phyloP scores from a whole-genome alignment of 2,113 vertebrate genomes.

The Nibea albiflora region DNA sequence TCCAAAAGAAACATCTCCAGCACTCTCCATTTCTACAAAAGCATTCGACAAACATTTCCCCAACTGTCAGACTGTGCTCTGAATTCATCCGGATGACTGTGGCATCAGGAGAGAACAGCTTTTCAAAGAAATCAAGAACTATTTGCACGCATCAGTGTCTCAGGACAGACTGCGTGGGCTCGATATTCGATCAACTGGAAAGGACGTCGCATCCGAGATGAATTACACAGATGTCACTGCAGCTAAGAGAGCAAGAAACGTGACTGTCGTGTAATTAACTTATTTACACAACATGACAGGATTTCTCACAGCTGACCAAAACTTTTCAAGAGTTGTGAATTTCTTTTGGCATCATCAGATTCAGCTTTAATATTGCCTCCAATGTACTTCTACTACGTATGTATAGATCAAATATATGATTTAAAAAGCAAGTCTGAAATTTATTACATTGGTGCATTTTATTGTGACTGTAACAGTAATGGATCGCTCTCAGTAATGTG shows the following conservation, averaged over 20 bases:
- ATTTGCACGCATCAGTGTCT: slow-evolving; percentile 1
- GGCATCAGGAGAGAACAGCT: slow-evolving; percentile 27
- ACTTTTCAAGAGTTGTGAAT: too few relatives aligned
- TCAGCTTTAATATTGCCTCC: too few relatives aligned
- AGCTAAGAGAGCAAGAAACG: slow-evolving; percentile 24
- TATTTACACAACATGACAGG: background rate
- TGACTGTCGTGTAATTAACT: background rate
- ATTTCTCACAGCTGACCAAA: background rate
- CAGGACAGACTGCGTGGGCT: slow-evolving; percentile 11
- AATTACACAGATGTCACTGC: slow-evolving; percentile 4
- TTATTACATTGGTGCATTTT: too few relatives aligned
- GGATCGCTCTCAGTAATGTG: too few relatives aligned
- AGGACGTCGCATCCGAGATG: background rate
- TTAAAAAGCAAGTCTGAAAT: too few relatives aligned
- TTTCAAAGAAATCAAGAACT: slow-evolving; percentile 14
- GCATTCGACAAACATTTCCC: background rate
- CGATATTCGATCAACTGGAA: slow-evolving; percentile 4
- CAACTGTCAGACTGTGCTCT: background rate
- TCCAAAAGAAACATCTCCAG: background rate
- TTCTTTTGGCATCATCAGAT: too few relatives aligned
- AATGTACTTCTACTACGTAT: too few relatives aligned
- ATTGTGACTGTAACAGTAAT: too few relatives aligned
- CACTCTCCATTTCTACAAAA: background rate
- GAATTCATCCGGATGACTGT: slow-evolving; percentile 1
- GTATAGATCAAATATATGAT: too few relatives aligned